phyloP scores from a whole-genome alignment of 2,888 invertebrate genomes.

The Iselma pallidipennis region DNA sequence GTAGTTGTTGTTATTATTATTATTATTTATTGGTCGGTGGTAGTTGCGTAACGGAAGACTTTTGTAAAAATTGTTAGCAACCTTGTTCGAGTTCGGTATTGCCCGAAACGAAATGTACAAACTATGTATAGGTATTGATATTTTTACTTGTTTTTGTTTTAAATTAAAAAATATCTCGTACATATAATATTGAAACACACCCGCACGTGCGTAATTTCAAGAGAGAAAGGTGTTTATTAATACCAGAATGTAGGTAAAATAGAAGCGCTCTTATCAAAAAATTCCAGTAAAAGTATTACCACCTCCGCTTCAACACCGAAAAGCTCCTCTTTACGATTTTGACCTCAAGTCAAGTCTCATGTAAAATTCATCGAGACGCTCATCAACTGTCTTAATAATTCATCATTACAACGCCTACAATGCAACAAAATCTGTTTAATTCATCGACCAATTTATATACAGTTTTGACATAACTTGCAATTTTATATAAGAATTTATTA shows the following conservation, averaged over 20 bases:
- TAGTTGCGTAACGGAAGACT: slow-evolving; percentile 31
- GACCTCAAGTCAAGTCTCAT: not conserved
- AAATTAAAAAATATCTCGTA: not conserved
- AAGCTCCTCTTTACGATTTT: not conserved
- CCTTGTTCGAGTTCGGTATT: slow-evolving; percentile 37
- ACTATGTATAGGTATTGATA: not conserved
- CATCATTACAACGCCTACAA: slow-evolving; percentile 15
- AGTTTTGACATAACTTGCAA: not conserved
- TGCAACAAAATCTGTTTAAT: no score
- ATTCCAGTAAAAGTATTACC: no score
- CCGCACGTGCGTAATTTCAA: not conserved
- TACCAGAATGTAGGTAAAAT: no score
- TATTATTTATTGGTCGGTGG: not conserved
- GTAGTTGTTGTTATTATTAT: slow-evolving; percentile 12
- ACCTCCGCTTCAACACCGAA: not conserved
- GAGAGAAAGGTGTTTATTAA: not conserved
- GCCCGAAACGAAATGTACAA: slow-evolving; percentile 29
- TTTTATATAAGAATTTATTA: not conserved
- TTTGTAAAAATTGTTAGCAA: slow-evolving; percentile 30
- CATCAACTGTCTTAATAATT: slow-evolving; percentile 24
- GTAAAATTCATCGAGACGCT: slow-evolving; percentile 9
- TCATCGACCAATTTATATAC: not conserved
- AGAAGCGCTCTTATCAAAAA: no score
- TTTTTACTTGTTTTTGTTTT: not conserved
- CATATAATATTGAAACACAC: slow-evolving; percentile 1